A percentile compares a stretch with the other conserved stretches of the same genome.
Conservation (phyloP, 2,888 invertebrate species). For the Dione vanillae region DNA sequence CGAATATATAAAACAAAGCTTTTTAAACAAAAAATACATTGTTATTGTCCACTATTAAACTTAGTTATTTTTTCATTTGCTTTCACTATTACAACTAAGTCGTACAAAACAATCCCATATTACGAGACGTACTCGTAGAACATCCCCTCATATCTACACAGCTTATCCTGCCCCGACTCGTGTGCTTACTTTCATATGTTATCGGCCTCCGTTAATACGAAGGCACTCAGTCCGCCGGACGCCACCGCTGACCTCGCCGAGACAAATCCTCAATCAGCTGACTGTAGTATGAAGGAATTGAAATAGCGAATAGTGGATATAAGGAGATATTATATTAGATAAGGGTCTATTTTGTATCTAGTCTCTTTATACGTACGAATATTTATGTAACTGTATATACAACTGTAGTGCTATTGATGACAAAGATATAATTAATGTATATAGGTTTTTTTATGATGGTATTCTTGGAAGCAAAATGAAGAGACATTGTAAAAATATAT, state of each 20-base stretch:
- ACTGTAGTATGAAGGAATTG: slow-evolving; percentile 3
- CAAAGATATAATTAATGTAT: not conserved
- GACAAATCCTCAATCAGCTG: slow-evolving; percentile 19
- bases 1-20: too few relatives aligned
- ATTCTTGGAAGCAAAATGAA: too few relatives aligned
- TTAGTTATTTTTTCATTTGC: not conserved
- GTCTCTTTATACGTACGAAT: too few relatives aligned
- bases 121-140: not conserved
- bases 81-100: not conserved
- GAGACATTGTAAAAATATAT: too few relatives aligned
- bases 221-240: slow-evolving; percentile 24
- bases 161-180: slow-evolving; percentile 5
- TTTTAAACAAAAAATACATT: too few relatives aligned
- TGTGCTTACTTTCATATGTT: slow-evolving; percentile 29
- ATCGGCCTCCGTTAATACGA: slow-evolving; percentile 28
- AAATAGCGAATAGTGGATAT: not conserved
- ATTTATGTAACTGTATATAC: not conserved
- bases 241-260: not conserved
- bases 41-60: too few relatives aligned
- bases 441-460: too few relatives aligned
- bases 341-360: not conserved
- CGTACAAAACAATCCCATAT: not conserved
- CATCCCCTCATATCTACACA: not conserved
- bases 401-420: not conserved
- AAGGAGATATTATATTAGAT: not conserved